Base-by-base conservation (phyloP, 2,113 vertebrate genomes). In the Rissa tridactyla region DNA sequence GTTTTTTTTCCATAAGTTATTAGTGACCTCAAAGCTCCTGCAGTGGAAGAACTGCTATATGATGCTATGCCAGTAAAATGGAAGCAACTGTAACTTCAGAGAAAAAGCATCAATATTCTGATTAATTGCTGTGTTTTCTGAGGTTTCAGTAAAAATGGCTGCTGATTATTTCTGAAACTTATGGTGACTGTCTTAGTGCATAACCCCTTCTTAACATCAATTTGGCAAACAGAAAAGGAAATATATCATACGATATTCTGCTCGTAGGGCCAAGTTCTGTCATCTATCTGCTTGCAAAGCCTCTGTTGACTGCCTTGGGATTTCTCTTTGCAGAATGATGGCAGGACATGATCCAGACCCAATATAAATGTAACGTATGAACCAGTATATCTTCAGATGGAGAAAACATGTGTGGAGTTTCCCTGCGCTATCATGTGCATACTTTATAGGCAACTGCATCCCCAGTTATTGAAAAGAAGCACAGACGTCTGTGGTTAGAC, bases 351-450 rank as follows among this genome's bases (percentile, higher is more conserved):
- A 95, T 96, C 94, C 95, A 97, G 94, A 93, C 92, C 69, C 79
- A 87, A 90, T 95, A 96, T 95, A 93, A 96, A 91, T 83, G 90
- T 96, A 95, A 93, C 15, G 7, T 91, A 92, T 61, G 71, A 95
- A 89, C 69, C 61, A 87, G 77, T 94, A 84, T 88, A 96, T 96
- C 88, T 96, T 97, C 92, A 94, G 86, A 96, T 94, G 92, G 94
- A 82, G 84, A 95, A 95, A 95, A 96, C 21, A 78, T 97, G 92
- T 94, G 91, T 88, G 95, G 97, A 95, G 95, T 97, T 95, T 97
- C 96, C 89, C 91, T 92, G 66, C 0, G 2, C 85, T 91, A 85
- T 92, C 84, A 83, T 96, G 62, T 95, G 86, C 89, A 80, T 97
- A 49, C 86, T 95, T 96, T 87, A 95, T 95, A 90, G 78, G 89